Evolutionary conservation across 2,113 vertebrate species (phyloP).

Genomic region (Tinamus guttatus): DNA sequence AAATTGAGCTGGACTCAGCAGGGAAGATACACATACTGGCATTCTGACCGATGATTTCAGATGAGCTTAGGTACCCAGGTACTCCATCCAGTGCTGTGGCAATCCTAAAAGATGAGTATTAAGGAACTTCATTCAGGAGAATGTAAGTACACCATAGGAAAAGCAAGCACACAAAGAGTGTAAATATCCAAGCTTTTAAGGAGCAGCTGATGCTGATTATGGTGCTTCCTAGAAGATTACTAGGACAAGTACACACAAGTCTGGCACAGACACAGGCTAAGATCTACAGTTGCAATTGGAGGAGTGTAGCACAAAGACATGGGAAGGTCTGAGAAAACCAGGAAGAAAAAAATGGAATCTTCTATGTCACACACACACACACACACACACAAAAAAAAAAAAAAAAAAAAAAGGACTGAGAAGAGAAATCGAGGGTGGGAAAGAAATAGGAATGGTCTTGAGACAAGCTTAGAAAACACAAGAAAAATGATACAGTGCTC

Average conservation of each 20-base stretch:
- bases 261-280: neutral
- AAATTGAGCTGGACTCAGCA: neutral
- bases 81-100: neutral
- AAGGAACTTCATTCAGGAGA: neutral
- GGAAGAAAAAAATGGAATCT: neutral
- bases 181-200: neutral
- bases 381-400: too few relatives aligned
- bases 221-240: neutral
- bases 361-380: neutral
- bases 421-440: neutral
- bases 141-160: neutral
- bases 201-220: neutral
- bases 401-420: neutral
- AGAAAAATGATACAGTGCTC: neutral
- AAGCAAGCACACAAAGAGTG: neutral
- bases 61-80: neutral
- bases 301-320: neutral
- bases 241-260: neutral
- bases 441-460: neutral
- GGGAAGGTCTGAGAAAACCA: neutral
- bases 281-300: neutral
- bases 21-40: neutral
- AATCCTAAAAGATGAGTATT: neutral
- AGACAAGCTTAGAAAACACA: neutral
- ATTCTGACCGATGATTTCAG: neutral